These are phyloP conservation scores for Erpornis zantholeuca DNA, from an alignment of 2,113 vertebrate genomes.

Conservation along the genomic window DNA sequence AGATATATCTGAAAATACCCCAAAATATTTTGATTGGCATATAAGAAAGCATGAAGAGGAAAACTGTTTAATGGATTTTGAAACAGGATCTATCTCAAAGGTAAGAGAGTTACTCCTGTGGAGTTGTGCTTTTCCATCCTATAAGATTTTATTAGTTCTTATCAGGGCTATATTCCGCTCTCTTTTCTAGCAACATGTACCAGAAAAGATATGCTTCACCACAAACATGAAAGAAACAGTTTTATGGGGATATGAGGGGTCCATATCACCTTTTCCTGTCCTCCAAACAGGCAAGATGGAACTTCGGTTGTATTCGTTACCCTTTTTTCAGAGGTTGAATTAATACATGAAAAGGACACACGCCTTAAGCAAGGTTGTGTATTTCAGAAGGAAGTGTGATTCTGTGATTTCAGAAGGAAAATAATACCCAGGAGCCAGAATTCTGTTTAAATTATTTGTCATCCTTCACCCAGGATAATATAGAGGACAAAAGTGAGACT, in stretches of 20 bases:
- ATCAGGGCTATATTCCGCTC: neutral
- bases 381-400: neutral
- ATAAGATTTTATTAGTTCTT: neutral
- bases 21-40: neutral
- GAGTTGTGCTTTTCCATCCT: neutral
- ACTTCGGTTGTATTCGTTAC: neutral
- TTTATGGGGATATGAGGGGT: neutral
- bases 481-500: neutral
- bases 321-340: neutral
- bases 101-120: neutral
- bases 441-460: neutral
- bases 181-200: neutral
- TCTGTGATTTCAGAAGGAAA: neutral
- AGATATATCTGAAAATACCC: neutral
- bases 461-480: neutral
- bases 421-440: neutral
- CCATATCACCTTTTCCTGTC: neutral
- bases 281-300: neutral
- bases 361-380: neutral
- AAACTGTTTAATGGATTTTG: neutral
- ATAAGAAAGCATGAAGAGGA: neutral
- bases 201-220: neutral
- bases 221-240: neutral
- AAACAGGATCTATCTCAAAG: neutral
- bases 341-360: rapidly evolving